A percentile compares a stretch with the other conserved stretches of the same genome.
These are phyloP conservation scores for Dromaius novaehollandiae DNA, from an alignment of 2,113 vertebrate species.

Conservation along the genomic window DNA sequence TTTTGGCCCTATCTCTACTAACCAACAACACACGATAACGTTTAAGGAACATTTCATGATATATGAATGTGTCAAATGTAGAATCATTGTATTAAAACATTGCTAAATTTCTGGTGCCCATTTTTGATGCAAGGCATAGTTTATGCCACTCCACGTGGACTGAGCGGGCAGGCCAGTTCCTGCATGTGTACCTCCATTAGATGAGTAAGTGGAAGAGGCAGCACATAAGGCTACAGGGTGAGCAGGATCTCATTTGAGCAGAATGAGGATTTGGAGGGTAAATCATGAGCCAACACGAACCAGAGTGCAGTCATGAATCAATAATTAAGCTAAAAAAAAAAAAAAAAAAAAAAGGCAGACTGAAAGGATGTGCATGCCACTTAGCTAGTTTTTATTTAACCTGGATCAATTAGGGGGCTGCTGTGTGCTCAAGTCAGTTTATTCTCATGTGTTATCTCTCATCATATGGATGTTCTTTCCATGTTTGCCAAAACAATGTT, in stretches of 20 bases:
- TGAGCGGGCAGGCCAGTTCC: background rate
- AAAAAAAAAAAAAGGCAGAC: background rate
- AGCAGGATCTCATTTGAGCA: background rate
- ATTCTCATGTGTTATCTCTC: background rate
- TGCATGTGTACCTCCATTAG: background rate
- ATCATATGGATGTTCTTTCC: background rate
- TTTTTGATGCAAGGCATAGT: background rate
- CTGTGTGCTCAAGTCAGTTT: background rate
- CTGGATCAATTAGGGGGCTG: rapidly evolving
- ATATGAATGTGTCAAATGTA: rapidly evolving
- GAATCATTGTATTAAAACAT: background rate
- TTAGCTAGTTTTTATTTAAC: background rate
- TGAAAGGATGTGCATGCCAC: background rate
- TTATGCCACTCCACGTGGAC: background rate
- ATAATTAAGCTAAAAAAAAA: background rate
- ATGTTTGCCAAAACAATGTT: background rate
- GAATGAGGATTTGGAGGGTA: background rate
- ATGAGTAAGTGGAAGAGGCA: background rate
- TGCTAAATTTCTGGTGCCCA: background rate
- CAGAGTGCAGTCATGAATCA: background rate
- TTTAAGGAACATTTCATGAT: background rate
- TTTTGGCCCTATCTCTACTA: background rate
- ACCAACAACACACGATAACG: rapidly evolving
- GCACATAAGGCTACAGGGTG: background rate
- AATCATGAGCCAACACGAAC: background rate